Conservation (phyloP, 2,797 vertebrate genomes). For the Selene dorsalis region DNA sequence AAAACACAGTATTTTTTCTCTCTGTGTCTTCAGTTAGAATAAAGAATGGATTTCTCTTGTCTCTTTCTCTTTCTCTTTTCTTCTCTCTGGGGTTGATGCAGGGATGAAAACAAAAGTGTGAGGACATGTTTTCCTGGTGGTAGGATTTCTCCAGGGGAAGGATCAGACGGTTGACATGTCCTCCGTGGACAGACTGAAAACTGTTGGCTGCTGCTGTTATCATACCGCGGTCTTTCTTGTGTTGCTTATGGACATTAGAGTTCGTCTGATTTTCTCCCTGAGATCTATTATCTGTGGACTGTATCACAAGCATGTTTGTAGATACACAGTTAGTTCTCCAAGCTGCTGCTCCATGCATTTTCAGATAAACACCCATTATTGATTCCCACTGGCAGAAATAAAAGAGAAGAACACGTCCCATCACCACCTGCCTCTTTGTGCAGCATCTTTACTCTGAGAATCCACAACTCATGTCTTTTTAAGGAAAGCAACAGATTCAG, state of each 20-base stretch:
- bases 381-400: conserved; percentile 7
- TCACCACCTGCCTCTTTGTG: neutral
- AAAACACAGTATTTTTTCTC: neutral
- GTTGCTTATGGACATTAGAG: neutral
- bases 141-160: conserved; percentile 12
- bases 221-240: neutral
- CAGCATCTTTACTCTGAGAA: neutral
- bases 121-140: neutral
- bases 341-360: neutral
- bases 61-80: neutral
- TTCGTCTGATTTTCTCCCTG: neutral
- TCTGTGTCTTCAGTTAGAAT: neutral
- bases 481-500: too few relatives aligned
- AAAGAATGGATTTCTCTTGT: neutral
- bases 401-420: neutral
- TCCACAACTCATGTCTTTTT: neutral
- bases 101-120: neutral
- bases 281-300: neutral
- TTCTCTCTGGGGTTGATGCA: neutral
- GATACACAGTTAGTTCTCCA: neutral
- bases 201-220: neutral
- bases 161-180: conserved; percentile 25
- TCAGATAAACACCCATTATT: neutral
- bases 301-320: neutral
- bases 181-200: conserved; percentile 9